phyloP scores from a whole-genome alignment of 2,888 invertebrate genomes.

The Zhengitettix transpicula region DNA sequence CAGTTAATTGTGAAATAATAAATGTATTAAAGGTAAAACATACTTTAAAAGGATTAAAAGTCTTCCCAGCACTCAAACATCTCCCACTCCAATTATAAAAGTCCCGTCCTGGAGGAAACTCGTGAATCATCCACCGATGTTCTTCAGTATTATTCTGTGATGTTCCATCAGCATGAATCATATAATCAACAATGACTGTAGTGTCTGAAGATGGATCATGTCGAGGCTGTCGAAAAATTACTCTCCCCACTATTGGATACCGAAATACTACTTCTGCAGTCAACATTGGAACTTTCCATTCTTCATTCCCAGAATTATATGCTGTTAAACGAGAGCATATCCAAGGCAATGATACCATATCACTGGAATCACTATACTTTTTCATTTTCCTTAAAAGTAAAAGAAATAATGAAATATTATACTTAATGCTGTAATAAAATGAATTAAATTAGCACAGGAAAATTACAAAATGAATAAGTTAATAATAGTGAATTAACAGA shows the following conservation, averaged over 20 bases:
- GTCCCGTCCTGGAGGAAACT: constrained; percentile 61
- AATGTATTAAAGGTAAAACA: background rate
- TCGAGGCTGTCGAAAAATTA: constrained; percentile 63
- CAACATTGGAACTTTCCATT: constrained; percentile 51
- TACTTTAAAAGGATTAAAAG: constrained; percentile 64
- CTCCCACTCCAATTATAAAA: constrained; percentile 81
- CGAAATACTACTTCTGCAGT: constrained; percentile 68
- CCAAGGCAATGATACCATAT: constrained; percentile 27
- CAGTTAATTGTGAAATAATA: background rate
- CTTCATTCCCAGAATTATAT: constrained; percentile 36
- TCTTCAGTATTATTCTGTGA: constrained; percentile 38
- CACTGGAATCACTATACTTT: background rate
- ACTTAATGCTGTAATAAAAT: background rate
- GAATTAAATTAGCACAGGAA: no score
- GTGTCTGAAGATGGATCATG: constrained; percentile 75
- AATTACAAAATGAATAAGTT: no score
- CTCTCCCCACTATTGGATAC: constrained; percentile 75
- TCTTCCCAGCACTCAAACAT: constrained; percentile 58
- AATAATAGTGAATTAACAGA: no score
- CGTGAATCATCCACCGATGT: constrained; percentile 68
- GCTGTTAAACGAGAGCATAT: constrained; percentile 47
- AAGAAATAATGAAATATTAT: background rate
- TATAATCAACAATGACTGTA: constrained; percentile 60
- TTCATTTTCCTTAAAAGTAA: background rate
- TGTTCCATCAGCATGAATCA: constrained; percentile 77